phyloP scores from a whole-genome alignment of 2,797 vertebrate genomes.

The Tenualosa thibaudeaui region DNA sequence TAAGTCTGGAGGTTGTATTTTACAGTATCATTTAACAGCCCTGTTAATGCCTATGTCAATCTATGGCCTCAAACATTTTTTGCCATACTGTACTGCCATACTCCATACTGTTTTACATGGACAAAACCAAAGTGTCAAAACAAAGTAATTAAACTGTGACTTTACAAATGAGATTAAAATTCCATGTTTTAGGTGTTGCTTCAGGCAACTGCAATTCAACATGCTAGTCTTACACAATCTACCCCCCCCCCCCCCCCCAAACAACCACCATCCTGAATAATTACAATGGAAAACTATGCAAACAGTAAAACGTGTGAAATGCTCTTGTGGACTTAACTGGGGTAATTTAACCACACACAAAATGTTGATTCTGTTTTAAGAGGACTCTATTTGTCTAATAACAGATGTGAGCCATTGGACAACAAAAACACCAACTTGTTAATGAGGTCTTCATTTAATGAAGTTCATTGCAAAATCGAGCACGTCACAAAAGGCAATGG shows the following conservation, averaged over 20 bases:
- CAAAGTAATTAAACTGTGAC: conserved; percentile 55
- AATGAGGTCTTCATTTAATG: background rate
- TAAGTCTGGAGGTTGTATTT: conserved; percentile 18
- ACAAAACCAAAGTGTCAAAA: conserved; percentile 59
- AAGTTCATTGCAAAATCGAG: background rate
- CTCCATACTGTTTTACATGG: conserved; percentile 52
- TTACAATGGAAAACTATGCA: conserved; percentile 20
- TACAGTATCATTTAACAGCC: conserved; percentile 13
- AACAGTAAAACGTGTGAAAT: conserved; percentile 19
- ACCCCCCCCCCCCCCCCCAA: background rate
- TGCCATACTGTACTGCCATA: background rate
- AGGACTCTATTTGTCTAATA: background rate
- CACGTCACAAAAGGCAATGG: background rate
- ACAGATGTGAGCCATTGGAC: conserved; percentile 1
- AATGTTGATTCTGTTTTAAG: conserved; percentile 1
- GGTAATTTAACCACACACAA: background rate
- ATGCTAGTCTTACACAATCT: background rate
- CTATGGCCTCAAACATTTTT: background rate
- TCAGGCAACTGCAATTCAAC: background rate
- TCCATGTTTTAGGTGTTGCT: conserved; percentile 1
- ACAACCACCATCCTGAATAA: conserved; percentile 14
- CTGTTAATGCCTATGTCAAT: background rate
- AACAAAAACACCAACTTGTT: background rate
- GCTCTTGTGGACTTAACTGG: background rate
- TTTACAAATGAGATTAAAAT: background rate